Evolutionary conservation across 2,113 vertebrate genomes (phyloP).

Genomic region (Phainopepla nitens): DNA sequence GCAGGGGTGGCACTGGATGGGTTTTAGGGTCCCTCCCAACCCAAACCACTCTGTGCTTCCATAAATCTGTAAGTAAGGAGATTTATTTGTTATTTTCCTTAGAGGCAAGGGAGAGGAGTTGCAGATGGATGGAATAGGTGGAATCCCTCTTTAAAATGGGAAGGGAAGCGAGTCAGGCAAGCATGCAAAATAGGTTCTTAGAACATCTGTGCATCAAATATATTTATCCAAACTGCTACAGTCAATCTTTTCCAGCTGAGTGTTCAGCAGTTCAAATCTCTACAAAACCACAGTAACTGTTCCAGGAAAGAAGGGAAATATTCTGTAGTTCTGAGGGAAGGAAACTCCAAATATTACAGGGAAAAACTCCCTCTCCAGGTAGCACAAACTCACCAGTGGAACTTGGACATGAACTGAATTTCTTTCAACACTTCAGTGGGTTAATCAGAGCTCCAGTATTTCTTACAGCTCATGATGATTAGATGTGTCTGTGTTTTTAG

Average conservation of each 20-base stretch:
- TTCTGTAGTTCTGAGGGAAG: not conserved
- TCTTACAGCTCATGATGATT: not conserved
- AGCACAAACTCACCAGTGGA: not conserved
- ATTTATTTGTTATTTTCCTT: not conserved
- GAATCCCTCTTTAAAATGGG: not conserved
- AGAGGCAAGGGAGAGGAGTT: not conserved
- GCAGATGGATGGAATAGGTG: not conserved
- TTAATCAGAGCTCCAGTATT: not conserved
- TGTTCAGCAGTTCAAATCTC: not conserved
- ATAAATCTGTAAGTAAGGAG: not conserved
- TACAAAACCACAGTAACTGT: not conserved
- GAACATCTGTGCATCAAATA: constrained; percentile 39
- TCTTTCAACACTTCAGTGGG: not conserved
- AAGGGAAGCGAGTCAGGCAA: not conserved
- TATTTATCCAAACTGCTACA: not conserved
- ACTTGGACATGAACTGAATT: not conserved
- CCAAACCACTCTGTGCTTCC: not conserved
- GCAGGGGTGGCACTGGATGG: not conserved
- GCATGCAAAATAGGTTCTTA: not conserved
- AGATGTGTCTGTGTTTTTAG: not conserved
- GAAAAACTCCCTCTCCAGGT: not conserved
- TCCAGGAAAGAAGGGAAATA: not conserved
- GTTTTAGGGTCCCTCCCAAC: not conserved
- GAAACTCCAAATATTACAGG: not conserved
- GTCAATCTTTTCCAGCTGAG: constrained; percentile 30